Evolutionary conservation across 2,797 vertebrate species (phyloP).

Genomic region (Perodicticus potto): DNA sequence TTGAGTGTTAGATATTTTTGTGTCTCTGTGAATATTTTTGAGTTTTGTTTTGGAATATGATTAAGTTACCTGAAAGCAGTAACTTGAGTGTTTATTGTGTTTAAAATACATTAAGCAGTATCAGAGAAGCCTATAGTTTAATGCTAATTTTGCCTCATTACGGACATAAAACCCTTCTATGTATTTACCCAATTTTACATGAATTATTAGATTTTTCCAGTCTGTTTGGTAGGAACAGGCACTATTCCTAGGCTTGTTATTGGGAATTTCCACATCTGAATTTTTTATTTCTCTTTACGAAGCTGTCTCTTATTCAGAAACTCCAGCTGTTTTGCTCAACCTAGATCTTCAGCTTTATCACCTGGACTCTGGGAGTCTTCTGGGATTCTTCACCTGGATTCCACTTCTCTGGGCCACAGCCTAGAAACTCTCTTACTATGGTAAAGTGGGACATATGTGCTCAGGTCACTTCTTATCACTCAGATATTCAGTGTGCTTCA

Average conservation of each 20-base stretch:
- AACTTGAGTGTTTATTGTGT: not conserved
- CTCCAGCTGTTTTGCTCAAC: not conserved
- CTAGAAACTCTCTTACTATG: not conserved
- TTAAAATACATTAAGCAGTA: slow-evolving; percentile 21
- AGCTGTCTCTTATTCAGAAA: not conserved
- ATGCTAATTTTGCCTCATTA: not conserved
- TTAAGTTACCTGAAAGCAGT: slow-evolving; percentile 20
- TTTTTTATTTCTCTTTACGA: not conserved
- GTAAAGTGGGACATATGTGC: not conserved
- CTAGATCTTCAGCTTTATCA: not conserved
- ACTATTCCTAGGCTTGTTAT: not conserved
- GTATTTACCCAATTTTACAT: not conserved
- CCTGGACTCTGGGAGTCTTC: not conserved
- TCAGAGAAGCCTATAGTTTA: not conserved
- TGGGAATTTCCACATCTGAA: not conserved
- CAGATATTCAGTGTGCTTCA: not conserved
- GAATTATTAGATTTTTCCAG: slow-evolving; percentile 13
- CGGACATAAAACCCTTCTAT: not conserved
- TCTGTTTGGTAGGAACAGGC: not conserved
- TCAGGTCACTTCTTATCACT: not conserved
- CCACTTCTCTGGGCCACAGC: not conserved
- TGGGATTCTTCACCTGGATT: not conserved
- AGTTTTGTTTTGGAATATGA: not conserved
- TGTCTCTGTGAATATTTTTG: not conserved
- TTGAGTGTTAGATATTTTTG: not conserved